Percentiles rank a stretch among this genome's conserved stretches.
These are phyloP conservation scores for Penelope pileata DNA, from an alignment of 2,113 vertebrate genomes.

Conservation along the genomic window DNA sequence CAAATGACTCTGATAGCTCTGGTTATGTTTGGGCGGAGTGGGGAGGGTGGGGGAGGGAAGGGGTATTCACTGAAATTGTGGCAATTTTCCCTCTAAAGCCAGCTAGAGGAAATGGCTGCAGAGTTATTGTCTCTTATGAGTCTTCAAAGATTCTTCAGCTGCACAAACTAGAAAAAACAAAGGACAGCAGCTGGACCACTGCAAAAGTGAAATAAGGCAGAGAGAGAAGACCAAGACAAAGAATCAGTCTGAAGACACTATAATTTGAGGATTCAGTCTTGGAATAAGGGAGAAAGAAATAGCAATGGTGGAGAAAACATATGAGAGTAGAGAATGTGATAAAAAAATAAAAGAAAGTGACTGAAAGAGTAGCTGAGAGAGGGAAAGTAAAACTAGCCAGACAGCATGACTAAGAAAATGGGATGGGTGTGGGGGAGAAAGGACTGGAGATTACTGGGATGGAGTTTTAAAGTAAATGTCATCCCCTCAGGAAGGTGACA, in stretches of 20 bases:
- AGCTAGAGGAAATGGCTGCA: constrained; percentile 20
- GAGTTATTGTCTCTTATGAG: constrained; percentile 13
- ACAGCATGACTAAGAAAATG: background rate
- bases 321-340: background rate
- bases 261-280: background rate
- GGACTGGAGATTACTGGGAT: background rate
- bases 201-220: background rate
- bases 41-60: background rate
- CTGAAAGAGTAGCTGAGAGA: background rate
- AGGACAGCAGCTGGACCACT: background rate
- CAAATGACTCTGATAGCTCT: constrained; percentile 18
- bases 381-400: background rate
- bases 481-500: background rate
- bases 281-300: background rate
- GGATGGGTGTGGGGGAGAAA: background rate
- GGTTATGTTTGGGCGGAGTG: background rate
- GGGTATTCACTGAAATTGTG: constrained; percentile 30
- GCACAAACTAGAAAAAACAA: constrained; percentile 26
- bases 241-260: background rate
- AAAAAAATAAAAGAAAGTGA: background rate
- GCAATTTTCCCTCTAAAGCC: constrained; percentile 46
- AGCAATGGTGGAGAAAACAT: background rate
- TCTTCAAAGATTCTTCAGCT: constrained; percentile 30
- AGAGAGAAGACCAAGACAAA: constrained; percentile 12
- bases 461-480: background rate